phyloP scores from a whole-genome alignment of 2,888 invertebrate species.

The Heteromurus nitidus region DNA sequence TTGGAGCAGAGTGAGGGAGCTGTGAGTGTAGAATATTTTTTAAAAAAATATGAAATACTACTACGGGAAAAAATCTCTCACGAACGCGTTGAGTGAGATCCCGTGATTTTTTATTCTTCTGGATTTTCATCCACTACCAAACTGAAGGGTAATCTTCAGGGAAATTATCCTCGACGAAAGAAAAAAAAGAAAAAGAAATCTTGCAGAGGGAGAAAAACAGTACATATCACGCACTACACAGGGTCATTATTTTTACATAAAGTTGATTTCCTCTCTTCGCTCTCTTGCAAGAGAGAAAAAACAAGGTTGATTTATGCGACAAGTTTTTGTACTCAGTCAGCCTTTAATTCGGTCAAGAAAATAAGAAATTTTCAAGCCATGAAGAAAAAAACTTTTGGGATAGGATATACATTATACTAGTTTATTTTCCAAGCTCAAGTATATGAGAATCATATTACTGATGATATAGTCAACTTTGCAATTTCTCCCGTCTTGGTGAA shows the following conservation, averaged over 20 bases:
- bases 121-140: neutral
- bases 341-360: constrained; percentile 12
- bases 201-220: neutral
- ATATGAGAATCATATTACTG: too few species aligned
- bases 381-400: too few species aligned
- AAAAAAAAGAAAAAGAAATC: constrained; percentile 13
- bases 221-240: neutral
- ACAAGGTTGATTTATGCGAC: constrained; percentile 55
- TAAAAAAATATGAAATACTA: too few species aligned
- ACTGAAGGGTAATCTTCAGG: constrained; percentile 44
- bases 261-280: constrained; percentile 41
- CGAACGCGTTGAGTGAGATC: neutral
- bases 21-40: too few species aligned
- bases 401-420: too few species aligned
- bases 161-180: constrained; percentile 52
- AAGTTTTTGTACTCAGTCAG: constrained; percentile 43
- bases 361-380: neutral
- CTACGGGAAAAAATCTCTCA: too few species aligned
- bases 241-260: constrained; percentile 59
- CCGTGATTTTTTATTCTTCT: neutral
- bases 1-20: neutral
- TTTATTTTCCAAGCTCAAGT: too few species aligned
- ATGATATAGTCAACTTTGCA: too few species aligned
- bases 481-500: too few species aligned
- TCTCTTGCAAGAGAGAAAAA: neutral